phyloP scores from a whole-genome alignment of 2,888 invertebrate species.

The Amiota communis region DNA sequence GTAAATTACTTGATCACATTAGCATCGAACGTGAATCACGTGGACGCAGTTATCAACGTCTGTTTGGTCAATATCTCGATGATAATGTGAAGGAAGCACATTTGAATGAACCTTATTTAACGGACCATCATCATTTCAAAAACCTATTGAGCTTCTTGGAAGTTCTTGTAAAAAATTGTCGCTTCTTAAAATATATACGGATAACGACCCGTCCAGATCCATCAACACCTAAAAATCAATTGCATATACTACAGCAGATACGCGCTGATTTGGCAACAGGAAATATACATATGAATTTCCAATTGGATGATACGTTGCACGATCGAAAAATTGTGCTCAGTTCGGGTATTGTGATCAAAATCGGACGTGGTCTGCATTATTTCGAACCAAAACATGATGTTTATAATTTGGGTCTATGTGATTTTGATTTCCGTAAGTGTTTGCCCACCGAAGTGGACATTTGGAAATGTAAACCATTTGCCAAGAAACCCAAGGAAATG shows the following conservation, averaged over 20 bases:
- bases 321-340: slow-evolving; percentile 92
- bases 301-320: slow-evolving; percentile 84
- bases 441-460: slow-evolving; percentile 89
- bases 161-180: slow-evolving; percentile 80
- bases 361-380: slow-evolving; percentile 90
- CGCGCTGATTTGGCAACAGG: slow-evolving; percentile 77
- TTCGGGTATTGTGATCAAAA: slow-evolving; percentile 92
- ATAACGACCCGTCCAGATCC: slow-evolving; percentile 77
- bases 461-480: slow-evolving; percentile 58
- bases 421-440: slow-evolving; percentile 85
- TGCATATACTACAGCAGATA: slow-evolving; percentile 77
- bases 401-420: slow-evolving; percentile 80
- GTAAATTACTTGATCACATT: slow-evolving; percentile 83
- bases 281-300: slow-evolving; percentile 77
- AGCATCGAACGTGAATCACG: slow-evolving; percentile 82
- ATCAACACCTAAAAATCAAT: slow-evolving; percentile 75
- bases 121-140: slow-evolving; percentile 86
- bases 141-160: slow-evolving; percentile 89
- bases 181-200: slow-evolving; percentile 77
- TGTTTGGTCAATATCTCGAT: slow-evolving; percentile 86
- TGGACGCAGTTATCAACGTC: slow-evolving; percentile 83
- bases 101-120: slow-evolving; percentile 89
- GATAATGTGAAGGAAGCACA: slow-evolving; percentile 80
- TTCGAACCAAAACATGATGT: slow-evolving; percentile 85
- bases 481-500: slow-evolving; percentile 39